These are phyloP conservation scores for Sarcophilus harrisii DNA, from an alignment of 2,797 vertebrate genomes.

Conservation along the genomic window DNA sequence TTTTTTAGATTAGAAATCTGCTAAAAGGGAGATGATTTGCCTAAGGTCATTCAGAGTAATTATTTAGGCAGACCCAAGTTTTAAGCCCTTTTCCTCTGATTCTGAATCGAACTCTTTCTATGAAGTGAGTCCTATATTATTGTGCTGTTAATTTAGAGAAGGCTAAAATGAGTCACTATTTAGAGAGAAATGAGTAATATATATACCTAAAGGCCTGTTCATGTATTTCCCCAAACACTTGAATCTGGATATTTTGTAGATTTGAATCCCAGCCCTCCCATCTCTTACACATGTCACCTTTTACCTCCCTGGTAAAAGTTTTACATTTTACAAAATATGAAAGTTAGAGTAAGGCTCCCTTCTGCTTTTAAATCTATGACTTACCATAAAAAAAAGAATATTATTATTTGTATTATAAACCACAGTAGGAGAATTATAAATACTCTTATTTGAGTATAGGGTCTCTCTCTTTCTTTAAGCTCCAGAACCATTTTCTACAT, in stretches of 20 bases:
- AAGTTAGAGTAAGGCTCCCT: no score
- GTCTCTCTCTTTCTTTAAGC: background rate
- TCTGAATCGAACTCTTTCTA: background rate
- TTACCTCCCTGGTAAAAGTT: no score
- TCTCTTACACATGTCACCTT: no score
- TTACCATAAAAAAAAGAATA: background rate
- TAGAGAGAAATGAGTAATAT: constrained; percentile 37
- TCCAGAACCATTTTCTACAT: background rate
- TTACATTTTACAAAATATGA: no score
- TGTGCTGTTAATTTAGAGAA: constrained; percentile 24
- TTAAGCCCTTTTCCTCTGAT: background rate
- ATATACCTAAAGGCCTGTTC: background rate
- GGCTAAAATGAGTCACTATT: constrained; percentile 16
- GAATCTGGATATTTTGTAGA: no score
- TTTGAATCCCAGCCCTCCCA: no score
- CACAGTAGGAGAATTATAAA: background rate
- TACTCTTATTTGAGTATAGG: background rate
- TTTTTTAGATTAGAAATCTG: background rate
- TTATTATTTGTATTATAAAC: background rate
- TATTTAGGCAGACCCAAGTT: background rate
- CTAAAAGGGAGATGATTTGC: background rate
- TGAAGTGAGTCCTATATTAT: constrained; percentile 14
- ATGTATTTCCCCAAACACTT: background rate
- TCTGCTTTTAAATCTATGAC: background rate
- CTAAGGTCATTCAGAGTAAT: background rate